These are phyloP conservation scores for Hippoglossus hippoglossus DNA, from an alignment of 2,797 vertebrate genomes.

Conservation along the genomic window DNA sequence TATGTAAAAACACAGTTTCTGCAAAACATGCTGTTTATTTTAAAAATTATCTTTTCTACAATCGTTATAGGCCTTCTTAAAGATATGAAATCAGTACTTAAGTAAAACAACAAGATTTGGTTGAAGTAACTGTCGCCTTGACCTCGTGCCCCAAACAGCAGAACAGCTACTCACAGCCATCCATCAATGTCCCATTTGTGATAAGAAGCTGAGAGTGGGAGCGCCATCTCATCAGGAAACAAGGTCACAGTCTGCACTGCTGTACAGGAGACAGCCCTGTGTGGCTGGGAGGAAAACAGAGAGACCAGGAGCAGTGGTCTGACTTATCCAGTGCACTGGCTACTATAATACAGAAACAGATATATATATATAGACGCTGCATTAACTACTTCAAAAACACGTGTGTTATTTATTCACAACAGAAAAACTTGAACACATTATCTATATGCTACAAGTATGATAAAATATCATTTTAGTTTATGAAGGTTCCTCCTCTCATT, in stretches of 20 bases:
- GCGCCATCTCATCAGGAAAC: conserved; percentile 70
- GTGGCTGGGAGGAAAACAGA: conserved; percentile 38
- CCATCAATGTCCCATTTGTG: conserved; percentile 73
- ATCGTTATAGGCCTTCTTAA: not conserved
- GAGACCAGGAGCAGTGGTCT: conserved; percentile 19
- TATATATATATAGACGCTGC: not conserved
- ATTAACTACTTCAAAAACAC: not conserved
- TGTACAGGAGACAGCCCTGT: conserved; percentile 28
- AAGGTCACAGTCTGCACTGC: conserved; percentile 71
- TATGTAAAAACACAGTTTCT: not conserved
- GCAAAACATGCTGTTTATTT: conserved; percentile 15
- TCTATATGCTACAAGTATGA: too few species aligned
- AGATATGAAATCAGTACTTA: conserved; percentile 14
- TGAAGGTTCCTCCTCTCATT: too few species aligned
- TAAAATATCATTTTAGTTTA: too few species aligned
- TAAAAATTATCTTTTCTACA: not conserved
- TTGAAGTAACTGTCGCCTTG: conserved; percentile 66
- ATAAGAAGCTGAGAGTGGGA: conserved; percentile 71
- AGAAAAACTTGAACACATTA: too few species aligned
- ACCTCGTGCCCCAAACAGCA: conserved; percentile 59
- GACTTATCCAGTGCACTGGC: not conserved
- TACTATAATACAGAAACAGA: not conserved
- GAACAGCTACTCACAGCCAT: conserved; percentile 57
- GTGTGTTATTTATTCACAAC: too few species aligned
- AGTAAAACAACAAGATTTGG: conserved; percentile 28